Evolutionary conservation across 2,113 vertebrate genomes (phyloP).

Genomic region (Lagopus leucura): DNA sequence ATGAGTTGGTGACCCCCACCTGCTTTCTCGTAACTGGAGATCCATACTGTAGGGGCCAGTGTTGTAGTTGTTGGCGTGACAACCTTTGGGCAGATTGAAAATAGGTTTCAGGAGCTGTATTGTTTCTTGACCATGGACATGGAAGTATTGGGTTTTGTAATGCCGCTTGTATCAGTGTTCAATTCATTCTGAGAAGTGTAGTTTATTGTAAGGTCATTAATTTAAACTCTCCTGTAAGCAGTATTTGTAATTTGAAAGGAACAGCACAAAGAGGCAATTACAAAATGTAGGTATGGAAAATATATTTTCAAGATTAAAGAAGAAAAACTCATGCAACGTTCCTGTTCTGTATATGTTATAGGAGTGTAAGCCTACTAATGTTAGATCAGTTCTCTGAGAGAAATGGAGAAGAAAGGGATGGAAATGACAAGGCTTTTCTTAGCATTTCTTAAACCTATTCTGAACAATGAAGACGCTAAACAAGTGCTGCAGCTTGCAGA

Average conservation of each 20-base stretch:
- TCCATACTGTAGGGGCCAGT: not conserved
- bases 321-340: not conserved
- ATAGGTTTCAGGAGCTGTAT: not conserved
- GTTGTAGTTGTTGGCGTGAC: not conserved
- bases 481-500: not conserved
- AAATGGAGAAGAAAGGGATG: not conserved
- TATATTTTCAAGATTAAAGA: not conserved
- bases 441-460: constrained; percentile 25
- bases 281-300: not conserved
- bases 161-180: not conserved
- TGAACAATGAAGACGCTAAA: not conserved
- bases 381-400: not conserved
- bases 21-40: not conserved
- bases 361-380: not conserved
- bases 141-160: not conserved
- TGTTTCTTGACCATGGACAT: not conserved
- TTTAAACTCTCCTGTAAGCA: not conserved
- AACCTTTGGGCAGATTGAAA: not conserved
- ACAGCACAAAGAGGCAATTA: not conserved
- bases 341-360: not conserved
- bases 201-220: not conserved
- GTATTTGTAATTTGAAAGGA: not conserved
- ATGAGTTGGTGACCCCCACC: not conserved
- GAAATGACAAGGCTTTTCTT: not conserved
- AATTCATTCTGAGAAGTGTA: not conserved